These are phyloP conservation scores for Novumbra hubbsi DNA, from an alignment of 2,797 vertebrate species.

Conservation along the genomic window DNA sequence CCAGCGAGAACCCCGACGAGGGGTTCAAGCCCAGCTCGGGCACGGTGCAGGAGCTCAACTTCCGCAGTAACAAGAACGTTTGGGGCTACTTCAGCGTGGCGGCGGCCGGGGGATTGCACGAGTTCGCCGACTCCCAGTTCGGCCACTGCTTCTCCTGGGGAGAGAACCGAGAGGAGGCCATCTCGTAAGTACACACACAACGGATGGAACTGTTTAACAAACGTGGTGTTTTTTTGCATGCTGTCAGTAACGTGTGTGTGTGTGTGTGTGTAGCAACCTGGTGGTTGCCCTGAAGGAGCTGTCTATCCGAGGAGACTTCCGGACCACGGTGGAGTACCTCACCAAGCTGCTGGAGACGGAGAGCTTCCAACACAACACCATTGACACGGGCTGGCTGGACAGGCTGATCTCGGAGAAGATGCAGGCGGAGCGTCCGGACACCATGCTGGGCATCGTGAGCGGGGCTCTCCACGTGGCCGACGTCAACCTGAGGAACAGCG, in stretches of 20 bases:
- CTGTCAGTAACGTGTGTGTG: background rate
- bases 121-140: constrained; percentile 98
- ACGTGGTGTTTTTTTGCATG: background rate
- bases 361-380: constrained; percentile 95
- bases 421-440: constrained; percentile 97
- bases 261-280: constrained; percentile 84
- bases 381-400: constrained; percentile 97
- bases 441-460: constrained; percentile 94
- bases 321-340: constrained; percentile 97
- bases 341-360: constrained; percentile 96
- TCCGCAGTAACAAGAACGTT: constrained; percentile 98
- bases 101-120: constrained; percentile 96
- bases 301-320: constrained; percentile 96
- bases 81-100: constrained; percentile 99
- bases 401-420: constrained; percentile 97
- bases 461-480: constrained; percentile 96
- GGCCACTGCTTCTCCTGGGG: constrained; percentile 99
- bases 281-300: constrained; percentile 96
- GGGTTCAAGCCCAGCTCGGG: constrained; percentile 99
- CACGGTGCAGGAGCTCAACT: constrained; percentile 97
- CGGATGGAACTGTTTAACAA: too few relatives aligned
- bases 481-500: constrained; percentile 89
- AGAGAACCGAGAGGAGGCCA: constrained; percentile 97
- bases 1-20: constrained; percentile 98
- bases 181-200: constrained; percentile 85